phyloP scores from a whole-genome alignment of 2,797 vertebrate species.

The Phoeniculus purpureus region DNA sequence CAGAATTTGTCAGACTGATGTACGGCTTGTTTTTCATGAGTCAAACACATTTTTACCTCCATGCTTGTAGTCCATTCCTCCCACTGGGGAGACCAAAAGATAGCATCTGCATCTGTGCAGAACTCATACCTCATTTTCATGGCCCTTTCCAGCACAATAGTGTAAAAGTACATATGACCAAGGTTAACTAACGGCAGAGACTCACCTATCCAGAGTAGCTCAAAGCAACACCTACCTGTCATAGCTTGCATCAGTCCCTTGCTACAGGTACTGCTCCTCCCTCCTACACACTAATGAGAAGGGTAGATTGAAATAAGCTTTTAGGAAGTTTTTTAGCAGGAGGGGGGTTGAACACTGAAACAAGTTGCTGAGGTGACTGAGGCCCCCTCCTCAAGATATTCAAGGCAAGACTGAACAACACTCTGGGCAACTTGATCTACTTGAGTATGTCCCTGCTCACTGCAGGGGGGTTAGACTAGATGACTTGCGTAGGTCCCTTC shows the following conservation, averaged over 20 bases:
- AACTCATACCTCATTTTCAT: constrained; percentile 9
- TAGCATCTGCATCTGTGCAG: not conserved
- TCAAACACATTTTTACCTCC: constrained; percentile 6
- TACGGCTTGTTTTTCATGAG: not conserved
- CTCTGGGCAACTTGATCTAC: no score
- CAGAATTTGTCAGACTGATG: not conserved
- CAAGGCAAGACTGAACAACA: no score
- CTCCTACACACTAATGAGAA: not conserved
- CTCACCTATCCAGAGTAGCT: not conserved
- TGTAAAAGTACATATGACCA: not conserved
- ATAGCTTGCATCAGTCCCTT: not conserved
- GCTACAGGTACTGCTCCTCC: not conserved
- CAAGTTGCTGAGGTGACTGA: no score
- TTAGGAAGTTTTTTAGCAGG: no score
- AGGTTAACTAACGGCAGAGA: not conserved
- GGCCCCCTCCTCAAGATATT: no score
- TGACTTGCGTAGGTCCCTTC: no score
- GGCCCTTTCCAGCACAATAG: not conserved
- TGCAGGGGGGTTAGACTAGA: no score
- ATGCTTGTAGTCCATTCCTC: constrained; percentile 4
- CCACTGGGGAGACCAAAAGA: not conserved
- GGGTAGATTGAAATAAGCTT: no score
- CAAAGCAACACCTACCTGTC: not conserved
- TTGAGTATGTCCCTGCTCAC: no score
- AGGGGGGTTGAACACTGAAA: no score